Percentiles rank a stretch among this genome's conserved stretches.
Conservation (phyloP, 2,113 vertebrate genomes). For the Okapia johnstoni region DNA sequence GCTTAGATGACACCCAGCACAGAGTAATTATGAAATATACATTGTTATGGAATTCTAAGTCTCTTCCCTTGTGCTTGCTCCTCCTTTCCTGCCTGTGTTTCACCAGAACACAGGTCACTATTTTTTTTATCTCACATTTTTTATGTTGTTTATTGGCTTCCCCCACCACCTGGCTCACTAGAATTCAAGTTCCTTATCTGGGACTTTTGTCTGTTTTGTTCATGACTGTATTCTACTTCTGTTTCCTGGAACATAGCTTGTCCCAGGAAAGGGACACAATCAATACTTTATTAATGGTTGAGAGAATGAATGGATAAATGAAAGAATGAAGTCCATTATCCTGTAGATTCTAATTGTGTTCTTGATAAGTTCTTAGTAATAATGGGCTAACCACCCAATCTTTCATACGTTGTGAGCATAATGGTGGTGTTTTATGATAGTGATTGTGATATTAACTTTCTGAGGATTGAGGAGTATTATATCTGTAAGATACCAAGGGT, state of each 20-base stretch:
- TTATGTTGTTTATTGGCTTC: not conserved
- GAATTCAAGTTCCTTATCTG: not conserved
- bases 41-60: rapidly evolving
- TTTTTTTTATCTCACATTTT: not conserved
- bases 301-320: not conserved
- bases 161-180: not conserved
- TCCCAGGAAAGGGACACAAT: not conserved
- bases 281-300: not conserved
- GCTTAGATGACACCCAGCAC: not conserved
- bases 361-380: not conserved
- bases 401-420: not conserved
- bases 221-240: not conserved
- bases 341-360: not conserved
- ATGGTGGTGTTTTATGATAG: not conserved
- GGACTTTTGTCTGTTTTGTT: not conserved
- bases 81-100: not conserved
- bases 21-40: not conserved
- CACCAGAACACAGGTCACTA: not conserved
- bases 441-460: not conserved
- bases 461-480: not conserved
- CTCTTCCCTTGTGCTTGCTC: not conserved
- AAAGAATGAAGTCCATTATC: not conserved
- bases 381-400: not conserved
- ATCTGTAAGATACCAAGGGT: not conserved
- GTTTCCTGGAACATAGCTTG: not conserved